phyloP scores from a whole-genome alignment of 1,140 invertebrate genomes.

The Drosophila albomicans region DNA sequence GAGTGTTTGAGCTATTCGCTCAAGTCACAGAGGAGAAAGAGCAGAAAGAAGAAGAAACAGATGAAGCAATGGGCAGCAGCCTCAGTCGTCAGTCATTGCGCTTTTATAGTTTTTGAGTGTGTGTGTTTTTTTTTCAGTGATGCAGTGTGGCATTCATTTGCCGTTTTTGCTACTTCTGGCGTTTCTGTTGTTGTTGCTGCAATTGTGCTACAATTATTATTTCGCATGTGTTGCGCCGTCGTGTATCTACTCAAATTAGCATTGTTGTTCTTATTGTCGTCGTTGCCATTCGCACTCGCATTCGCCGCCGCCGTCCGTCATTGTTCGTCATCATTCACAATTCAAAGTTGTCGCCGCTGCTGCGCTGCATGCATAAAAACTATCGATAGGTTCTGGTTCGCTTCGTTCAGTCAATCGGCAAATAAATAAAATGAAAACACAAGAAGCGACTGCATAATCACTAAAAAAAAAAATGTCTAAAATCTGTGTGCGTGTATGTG shows the following conservation, averaged over 20 bases:
- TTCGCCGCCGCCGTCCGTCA: constrained; percentile 56
- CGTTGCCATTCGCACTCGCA: constrained; percentile 59
- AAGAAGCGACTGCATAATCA: constrained; percentile 9
- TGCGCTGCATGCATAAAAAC: constrained; percentile 53
- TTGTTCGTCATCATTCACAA: constrained; percentile 59
- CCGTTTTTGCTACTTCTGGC: constrained; percentile 27
- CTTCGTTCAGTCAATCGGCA: constrained; percentile 48
- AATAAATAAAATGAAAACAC: constrained; percentile 29
- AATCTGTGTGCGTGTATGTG: neutral
- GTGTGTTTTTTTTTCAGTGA: constrained; percentile 11
- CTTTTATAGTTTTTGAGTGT: constrained; percentile 60
- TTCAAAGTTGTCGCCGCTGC: constrained; percentile 48
- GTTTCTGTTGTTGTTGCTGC: constrained; percentile 42
- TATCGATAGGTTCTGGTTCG: constrained; percentile 64
- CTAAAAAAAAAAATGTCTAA: constrained; percentile 8
- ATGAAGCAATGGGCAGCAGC: constrained; percentile 55
- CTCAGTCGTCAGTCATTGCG: constrained; percentile 59
- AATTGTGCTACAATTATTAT: constrained; percentile 81
- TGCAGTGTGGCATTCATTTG: constrained; percentile 28
- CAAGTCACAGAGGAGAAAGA: constrained; percentile 29
- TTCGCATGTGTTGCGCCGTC: constrained; percentile 63
- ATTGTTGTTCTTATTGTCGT: constrained; percentile 52
- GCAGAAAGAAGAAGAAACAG: constrained; percentile 30
- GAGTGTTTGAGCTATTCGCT: constrained; percentile 34
- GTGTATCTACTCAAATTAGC: constrained; percentile 79